phyloP scores from a whole-genome alignment of 2,888 invertebrate species.

The Anticlea derivata region DNA sequence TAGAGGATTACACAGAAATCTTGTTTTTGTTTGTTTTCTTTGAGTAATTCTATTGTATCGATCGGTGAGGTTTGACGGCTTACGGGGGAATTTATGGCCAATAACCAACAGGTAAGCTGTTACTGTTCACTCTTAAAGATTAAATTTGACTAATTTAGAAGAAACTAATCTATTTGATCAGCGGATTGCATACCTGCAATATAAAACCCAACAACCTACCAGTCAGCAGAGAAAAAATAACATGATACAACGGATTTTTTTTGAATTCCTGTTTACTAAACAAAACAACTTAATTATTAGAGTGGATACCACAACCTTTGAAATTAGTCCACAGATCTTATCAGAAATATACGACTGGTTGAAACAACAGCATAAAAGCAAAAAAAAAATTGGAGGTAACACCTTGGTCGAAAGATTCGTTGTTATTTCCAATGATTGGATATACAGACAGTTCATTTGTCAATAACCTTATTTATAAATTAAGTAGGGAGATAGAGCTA shows the following conservation, averaged over 20 bases:
- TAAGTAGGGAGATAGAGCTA: constrained; percentile 68
- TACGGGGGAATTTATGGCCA: constrained; percentile 28
- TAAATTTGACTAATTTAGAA: constrained; percentile 16
- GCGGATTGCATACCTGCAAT: constrained; percentile 20
- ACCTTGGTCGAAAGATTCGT: constrained; percentile 42
- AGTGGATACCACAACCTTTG: constrained; percentile 44
- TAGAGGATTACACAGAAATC: constrained; percentile 77
- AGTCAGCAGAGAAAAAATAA: constrained; percentile 38
- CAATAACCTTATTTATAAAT: constrained; percentile 63
- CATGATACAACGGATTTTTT: constrained; percentile 25
- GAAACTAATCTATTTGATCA: constrained; percentile 18
- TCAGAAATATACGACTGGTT: constrained; percentile 58
- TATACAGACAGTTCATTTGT: constrained; percentile 63
- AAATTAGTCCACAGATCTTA: constrained; percentile 53
- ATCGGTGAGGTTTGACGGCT: constrained; percentile 35
- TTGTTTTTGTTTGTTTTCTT: constrained; percentile 83
- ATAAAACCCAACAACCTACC: constrained; percentile 34
- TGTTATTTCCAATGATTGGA: constrained; percentile 41
- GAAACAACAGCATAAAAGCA: constrained; percentile 47
- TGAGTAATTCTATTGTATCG: constrained; percentile 68
- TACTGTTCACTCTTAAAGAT: not conserved
- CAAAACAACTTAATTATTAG: constrained; percentile 56
- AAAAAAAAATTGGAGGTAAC: constrained; percentile 50
- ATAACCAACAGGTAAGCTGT: constrained; percentile 3
- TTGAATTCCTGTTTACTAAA: constrained; percentile 47